Base-by-base conservation (phyloP, 2,113 vertebrate species). In the Phasianus colchicus region DNA sequence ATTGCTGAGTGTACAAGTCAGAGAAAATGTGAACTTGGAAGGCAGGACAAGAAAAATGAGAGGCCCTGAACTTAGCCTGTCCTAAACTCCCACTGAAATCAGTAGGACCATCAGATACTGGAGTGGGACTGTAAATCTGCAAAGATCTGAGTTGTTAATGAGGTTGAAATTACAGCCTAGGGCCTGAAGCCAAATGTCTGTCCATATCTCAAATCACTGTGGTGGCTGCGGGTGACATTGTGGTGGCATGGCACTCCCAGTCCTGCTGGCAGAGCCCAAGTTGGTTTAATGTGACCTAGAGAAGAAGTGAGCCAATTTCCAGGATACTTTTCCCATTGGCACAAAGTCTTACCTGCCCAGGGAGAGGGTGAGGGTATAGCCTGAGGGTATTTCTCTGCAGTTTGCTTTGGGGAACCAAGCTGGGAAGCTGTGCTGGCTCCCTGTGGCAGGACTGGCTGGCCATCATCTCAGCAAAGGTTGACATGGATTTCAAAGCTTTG, bases 391-490 rank as follows among this genome's bases (percentile, higher is more conserved):
- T 40, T 71, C 29, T 18, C 5, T 21, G 78, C 30, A 36, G 43
- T 85, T 92, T 66, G 50, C 66, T 58, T 58, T 83, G 75, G 58
- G 67, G 24, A 25, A 76, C 71, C 70, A 64, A 73, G 55, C 76
- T 74, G 69, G 55, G 60, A 83, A 64, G 67, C 60, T 74, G 64
- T 77, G 85, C 72, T 83, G 80, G 64, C 7, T 4, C 54, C 0
- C 1, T 54, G 34, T 0, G 0, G 67, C 0, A 0, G 40, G 32
- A 71, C 30, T 0, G 5, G 42, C 55, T 70, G 34, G 21, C 40
- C 87, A 40, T 78, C 32, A 6, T 65, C 64, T 63, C 88, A 52
- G 92, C 72, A 82, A 66, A 96, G 79, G n/a, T 90, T 5, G 0
- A 65, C 43, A 29, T 0, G 0, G 30, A 17, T 67, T 72, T 85